These are phyloP conservation scores for Copsychus sechellarum DNA, from an alignment of 2,113 vertebrate genomes.

Conservation along the genomic window DNA sequence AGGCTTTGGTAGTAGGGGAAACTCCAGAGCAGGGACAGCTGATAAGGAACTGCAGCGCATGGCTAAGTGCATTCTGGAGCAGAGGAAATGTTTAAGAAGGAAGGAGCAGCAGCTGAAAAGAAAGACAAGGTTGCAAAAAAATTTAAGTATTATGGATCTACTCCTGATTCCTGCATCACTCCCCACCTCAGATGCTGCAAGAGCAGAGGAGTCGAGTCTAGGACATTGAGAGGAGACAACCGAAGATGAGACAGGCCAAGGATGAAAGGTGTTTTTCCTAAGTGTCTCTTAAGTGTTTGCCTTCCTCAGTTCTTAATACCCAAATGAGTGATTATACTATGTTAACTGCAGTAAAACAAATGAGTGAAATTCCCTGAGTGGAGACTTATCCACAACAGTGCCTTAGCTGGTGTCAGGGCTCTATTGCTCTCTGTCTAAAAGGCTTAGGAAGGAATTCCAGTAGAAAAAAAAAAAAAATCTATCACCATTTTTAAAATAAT, in stretches of 20 bases:
- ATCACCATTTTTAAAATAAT: background rate
- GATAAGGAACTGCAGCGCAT: background rate
- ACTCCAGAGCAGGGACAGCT: background rate
- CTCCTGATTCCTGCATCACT: background rate
- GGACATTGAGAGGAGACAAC: background rate
- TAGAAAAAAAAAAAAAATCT: background rate
- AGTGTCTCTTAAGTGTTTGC: background rate
- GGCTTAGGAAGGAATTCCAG: background rate
- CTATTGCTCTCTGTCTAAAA: background rate
- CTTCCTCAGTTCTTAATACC: background rate
- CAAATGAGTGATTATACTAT: background rate
- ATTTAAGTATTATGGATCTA: background rate
- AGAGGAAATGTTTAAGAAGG: background rate
- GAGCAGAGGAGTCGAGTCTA: background rate
- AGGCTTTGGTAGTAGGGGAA: background rate
- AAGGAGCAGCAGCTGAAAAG: background rate
- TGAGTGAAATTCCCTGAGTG: background rate
- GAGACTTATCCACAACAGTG: background rate
- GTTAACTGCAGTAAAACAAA: background rate
- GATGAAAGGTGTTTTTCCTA: background rate
- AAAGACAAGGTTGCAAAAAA: background rate
- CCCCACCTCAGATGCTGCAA: background rate
- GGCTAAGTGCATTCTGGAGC: background rate
- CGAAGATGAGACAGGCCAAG: rapidly evolving
- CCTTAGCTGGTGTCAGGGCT: background rate